Conservation (phyloP, 2,888 invertebrate genomes). For the Boloria selene region DNA sequence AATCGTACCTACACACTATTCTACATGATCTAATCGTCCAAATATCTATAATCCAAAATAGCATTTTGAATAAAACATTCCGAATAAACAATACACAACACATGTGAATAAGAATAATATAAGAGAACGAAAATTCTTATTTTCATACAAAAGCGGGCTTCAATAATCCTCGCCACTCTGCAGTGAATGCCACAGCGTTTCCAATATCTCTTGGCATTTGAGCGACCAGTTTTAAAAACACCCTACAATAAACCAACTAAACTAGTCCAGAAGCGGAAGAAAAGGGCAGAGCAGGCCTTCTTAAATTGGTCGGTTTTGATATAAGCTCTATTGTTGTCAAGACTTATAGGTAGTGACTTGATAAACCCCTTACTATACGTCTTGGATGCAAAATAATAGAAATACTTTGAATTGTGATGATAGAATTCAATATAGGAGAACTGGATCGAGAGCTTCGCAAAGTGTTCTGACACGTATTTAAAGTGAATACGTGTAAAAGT, state of each 20-base stretch:
- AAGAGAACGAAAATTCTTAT: background rate
- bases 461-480: conserved; percentile 4
- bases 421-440: conserved; percentile 37
- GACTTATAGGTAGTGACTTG: conserved; percentile 55
- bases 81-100: background rate
- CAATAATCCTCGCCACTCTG: conserved; percentile 45
- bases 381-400: conserved; percentile 43
- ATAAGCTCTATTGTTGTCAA: conserved; percentile 50
- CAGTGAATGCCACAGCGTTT: conserved; percentile 53
- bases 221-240: conserved; percentile 45
- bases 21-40: too few relatives aligned
- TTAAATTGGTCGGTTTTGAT: conserved; percentile 43
- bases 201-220: conserved; percentile 55
- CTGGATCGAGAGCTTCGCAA: conserved; percentile 24
- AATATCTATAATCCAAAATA: too few relatives aligned
- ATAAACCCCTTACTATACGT: conserved; percentile 46
- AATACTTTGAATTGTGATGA: conserved; percentile 43
- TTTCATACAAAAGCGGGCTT: conserved; percentile 6
- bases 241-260: conserved; percentile 21
- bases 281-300: conserved; percentile 37
- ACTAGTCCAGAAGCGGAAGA: conserved; percentile 33
- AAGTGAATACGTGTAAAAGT: conserved; percentile 2
- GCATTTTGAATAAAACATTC: too few relatives aligned
- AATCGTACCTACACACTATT: too few relatives aligned
- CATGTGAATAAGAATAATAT: background rate